A percentile compares a stretch with the other conserved stretches of the same genome.
Conservation (phyloP, 2,888 invertebrate genomes). For the Drosophila recens region DNA sequence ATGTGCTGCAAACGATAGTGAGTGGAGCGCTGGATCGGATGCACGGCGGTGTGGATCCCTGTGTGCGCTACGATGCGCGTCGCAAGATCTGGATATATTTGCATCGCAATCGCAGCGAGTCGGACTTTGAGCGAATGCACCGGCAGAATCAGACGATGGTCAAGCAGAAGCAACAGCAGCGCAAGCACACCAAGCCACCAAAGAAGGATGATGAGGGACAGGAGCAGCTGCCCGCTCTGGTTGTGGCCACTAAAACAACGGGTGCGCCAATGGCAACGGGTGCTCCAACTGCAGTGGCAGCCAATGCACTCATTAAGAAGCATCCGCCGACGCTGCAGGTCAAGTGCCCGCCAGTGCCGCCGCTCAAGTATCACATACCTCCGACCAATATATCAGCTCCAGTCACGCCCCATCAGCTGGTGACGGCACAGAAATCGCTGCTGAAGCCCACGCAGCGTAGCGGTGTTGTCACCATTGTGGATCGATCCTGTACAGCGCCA, state of each 20-base stretch:
- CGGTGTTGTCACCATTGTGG: conserved; percentile 49
- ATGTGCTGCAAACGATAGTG: conserved; percentile 90
- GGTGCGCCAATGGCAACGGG: conserved; percentile 29
- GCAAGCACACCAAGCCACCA: conserved; percentile 71
- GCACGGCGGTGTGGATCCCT: conserved; percentile 95
- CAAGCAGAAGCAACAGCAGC: conserved; percentile 85
- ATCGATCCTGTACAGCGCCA: conserved; percentile 35
- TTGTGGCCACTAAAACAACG: conserved; percentile 66
- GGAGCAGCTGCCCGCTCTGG: conserved; percentile 76
- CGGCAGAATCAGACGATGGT: conserved; percentile 89
- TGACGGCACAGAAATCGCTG: conserved; percentile 72
- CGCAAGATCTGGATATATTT: conserved; percentile 98
- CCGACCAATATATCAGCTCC: conserved; percentile 23
- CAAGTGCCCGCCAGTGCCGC: conserved; percentile 81
- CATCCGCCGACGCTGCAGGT: conserved; percentile 50
- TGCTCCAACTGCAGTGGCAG: conserved; percentile 5
- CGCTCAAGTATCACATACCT: conserved; percentile 81
- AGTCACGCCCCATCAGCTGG: conserved; percentile 20
- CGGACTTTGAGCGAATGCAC: conserved; percentile 89
- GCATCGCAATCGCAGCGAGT: conserved; percentile 89
- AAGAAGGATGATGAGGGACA: conserved; percentile 42
- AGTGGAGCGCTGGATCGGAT: conserved; percentile 96
- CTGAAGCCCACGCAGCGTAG: conserved; percentile 65
- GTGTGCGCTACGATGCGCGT: conserved; percentile 96
- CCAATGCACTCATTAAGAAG: conserved; percentile 47